Evolutionary conservation across 2,113 vertebrate genomes (phyloP), one percentile per base, ranked within the genome.

Genomic region (Neoarius graeffei): DNA sequence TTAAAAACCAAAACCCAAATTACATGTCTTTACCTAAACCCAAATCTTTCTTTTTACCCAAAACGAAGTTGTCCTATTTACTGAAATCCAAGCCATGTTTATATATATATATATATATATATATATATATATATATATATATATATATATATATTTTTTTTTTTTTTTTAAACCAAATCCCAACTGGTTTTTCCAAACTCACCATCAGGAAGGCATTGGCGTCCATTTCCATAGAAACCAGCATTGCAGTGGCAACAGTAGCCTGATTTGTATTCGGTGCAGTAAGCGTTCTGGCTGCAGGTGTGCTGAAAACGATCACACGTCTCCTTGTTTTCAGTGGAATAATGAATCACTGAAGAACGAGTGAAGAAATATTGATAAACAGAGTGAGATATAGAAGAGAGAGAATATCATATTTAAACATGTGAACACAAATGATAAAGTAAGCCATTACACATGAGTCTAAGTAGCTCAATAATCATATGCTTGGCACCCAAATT

Each of bases 171-270:
- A 35, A 52, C 14, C 14, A 30, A 30, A 81, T 57, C 17, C 20
- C 14, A 15, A 30, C 8, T 10, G 11, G n/a, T 23, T 13, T 23
- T 42, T 20, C 1, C 10, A 15, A 13, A 25, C 91, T 85, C 93
- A 99, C 98, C 98, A 77, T 97, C 96, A 0, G 97, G 97, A 19
- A 99, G 93, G 91, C 98, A 99, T 74, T 98, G 96, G 19, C 92
- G 93, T 59, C 98, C 98, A 0, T 99, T 97, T 85, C 98, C 98
- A 0, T 97, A 97, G 92, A 96, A 99, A 79, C 94, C 94, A 25
- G 96, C 86, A 62, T 87, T 94, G 91, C 98, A 99, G 93, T 98
- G 97, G 86, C 98, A 99, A 92, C 98, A 99, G 92, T 94, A 95
- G 54, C 98, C 98, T 0, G 96, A 86, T 87, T 95, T 17, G 0